Percentiles rank a stretch among this genome's conserved stretches.
phyloP scores from a whole-genome alignment of 2,797 vertebrate species.

The Acomys russatus region DNA sequence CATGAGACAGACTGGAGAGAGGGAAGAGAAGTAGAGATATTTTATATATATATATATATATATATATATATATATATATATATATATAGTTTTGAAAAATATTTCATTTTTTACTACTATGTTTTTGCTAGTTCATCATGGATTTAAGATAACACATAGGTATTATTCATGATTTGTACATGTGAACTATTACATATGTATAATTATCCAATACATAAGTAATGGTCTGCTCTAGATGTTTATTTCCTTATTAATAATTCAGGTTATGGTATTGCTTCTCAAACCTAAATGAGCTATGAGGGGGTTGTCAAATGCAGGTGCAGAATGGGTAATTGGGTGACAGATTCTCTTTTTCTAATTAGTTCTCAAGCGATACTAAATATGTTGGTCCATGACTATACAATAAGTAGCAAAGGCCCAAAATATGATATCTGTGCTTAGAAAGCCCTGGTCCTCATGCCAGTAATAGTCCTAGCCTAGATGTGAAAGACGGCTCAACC shows the following conservation, averaged over 20 bases:
- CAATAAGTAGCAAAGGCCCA: neutral
- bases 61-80: no score
- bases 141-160: neutral
- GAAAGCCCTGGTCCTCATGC: neutral
- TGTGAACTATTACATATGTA: no score
- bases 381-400: neutral
- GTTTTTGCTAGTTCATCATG: neutral
- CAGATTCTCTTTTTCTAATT: neutral
- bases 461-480: neutral
- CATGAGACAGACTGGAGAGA: neutral
- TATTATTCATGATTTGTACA: no score
- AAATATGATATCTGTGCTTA: neutral
- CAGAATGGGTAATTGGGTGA: neutral
- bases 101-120: neutral
- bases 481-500: neutral
- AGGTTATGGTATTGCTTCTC: neutral
- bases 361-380: neutral
- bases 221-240: neutral
- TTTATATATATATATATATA: no score
- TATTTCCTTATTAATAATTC: constrained; percentile 10
- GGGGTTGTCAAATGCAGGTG: neutral
- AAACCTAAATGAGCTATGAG: neutral
- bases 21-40: neutral
- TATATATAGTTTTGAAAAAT: neutral
- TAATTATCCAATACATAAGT: neutral